phyloP scores from a whole-genome alignment of 2,113 vertebrate species.

The Rhea pennata region DNA sequence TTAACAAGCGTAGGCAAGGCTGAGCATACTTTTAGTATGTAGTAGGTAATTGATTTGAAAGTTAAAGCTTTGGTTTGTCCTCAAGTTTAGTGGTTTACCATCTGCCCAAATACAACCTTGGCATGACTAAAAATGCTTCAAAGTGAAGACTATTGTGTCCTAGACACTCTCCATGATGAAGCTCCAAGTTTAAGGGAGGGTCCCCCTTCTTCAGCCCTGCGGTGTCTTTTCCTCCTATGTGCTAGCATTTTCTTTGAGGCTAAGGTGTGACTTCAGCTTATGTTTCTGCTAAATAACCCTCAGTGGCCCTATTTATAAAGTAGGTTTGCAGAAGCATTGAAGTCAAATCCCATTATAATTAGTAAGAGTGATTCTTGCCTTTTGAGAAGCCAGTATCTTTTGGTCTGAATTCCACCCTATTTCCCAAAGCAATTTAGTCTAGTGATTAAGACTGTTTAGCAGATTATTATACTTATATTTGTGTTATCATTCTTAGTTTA shows the following conservation, averaged over 20 bases:
- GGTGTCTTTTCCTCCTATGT: not conserved
- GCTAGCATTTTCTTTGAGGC: not conserved
- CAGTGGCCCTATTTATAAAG: not conserved
- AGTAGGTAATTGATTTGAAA: not conserved
- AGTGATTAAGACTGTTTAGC: not conserved
- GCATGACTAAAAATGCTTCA: not conserved
- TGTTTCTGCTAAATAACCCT: not conserved
- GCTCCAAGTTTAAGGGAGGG: fast-evolving
- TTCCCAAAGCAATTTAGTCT: not conserved
- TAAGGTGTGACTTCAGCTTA: not conserved
- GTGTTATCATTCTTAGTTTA: not conserved
- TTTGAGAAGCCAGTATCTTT: fast-evolving
- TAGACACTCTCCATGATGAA: not conserved
- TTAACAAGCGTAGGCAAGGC: not conserved
- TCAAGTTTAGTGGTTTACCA: not conserved
- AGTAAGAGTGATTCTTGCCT: fast-evolving
- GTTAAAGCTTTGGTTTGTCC: not conserved
- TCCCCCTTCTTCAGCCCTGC: not conserved
- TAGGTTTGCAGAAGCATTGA: not conserved
- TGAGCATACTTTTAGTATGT: not conserved
- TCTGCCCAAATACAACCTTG: not conserved
- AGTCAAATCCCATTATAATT: not conserved
- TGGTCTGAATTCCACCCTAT: not conserved
- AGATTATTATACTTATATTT: not conserved
- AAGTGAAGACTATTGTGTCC: not conserved